Percentiles rank a stretch among this genome's conserved stretches.
Evolutionary conservation across 2,888 invertebrate species (phyloP).

Genomic region (Rhyacophila evoluta): DNA sequence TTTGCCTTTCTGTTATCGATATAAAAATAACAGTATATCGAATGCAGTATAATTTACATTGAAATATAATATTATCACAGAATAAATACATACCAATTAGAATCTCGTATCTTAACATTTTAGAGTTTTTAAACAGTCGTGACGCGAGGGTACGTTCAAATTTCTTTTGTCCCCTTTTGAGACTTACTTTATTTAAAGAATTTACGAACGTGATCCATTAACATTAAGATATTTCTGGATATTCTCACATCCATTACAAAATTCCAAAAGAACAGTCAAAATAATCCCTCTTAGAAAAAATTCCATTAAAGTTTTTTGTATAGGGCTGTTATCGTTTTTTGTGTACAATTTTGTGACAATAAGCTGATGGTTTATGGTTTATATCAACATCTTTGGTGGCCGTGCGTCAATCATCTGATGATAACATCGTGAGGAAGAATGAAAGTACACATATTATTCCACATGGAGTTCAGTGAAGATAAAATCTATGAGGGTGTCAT

Average conservation of each 20-base stretch:
- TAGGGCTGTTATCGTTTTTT: neutral
- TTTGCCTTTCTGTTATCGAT: no score
- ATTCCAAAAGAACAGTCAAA: constrained; percentile 15
- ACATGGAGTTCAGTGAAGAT: no score
- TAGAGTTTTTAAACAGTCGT: neutral
- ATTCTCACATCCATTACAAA: neutral
- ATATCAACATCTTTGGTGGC: neutral
- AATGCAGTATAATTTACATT: no score
- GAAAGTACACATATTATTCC: neutral
- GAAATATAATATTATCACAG: no score
- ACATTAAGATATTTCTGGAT: neutral
- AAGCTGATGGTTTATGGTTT: constrained; percentile 6
- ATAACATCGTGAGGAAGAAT: neutral
- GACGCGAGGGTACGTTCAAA: neutral
- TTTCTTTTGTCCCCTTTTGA: neutral
- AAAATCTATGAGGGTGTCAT: no score
- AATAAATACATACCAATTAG: no score
- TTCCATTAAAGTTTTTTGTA: constrained; percentile 3
- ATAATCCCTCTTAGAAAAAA: constrained; percentile 12
- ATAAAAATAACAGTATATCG: no score
- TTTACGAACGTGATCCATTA: neutral
- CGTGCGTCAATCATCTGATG: neutral
- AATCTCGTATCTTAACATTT: no score
- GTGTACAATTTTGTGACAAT: neutral
- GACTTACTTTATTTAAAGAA: neutral